Conservation (phyloP, 2,113 vertebrate species). For the Lepus europaeus region DNA sequence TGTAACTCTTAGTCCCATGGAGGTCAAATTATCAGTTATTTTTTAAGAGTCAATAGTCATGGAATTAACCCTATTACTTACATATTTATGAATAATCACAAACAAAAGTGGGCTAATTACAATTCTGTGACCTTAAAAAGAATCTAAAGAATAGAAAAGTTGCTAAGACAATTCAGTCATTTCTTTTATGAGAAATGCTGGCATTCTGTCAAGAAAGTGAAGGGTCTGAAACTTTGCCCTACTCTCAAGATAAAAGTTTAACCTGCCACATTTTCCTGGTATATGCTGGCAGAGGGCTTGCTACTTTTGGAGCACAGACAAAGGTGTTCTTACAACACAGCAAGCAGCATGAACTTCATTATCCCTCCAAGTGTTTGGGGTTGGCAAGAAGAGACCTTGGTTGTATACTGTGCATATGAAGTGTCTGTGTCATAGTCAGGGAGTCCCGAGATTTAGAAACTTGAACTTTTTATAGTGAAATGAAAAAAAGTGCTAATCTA, state of each 20-base stretch:
- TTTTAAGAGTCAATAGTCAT: slow-evolving; percentile 15
- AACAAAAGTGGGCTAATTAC: background rate
- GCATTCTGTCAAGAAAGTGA: background rate
- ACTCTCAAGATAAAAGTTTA: background rate
- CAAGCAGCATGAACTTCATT: background rate
- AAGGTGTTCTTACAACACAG: background rate
- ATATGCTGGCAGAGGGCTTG: background rate
- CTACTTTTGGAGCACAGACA: background rate
- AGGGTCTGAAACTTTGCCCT: background rate
- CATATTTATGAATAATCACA: slow-evolving; percentile 26
- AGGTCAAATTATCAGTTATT: background rate
- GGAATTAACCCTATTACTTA: slow-evolving; percentile 31
- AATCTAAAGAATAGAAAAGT: background rate
- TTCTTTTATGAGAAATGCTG: background rate
- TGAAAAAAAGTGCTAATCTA: background rate
- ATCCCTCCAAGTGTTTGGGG: background rate
- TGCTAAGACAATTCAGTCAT: background rate
- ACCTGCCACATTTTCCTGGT: background rate
- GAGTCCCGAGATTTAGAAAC: background rate
- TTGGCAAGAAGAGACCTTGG: background rate
- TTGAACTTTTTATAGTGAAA: background rate
- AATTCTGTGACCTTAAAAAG: slow-evolving; percentile 8
- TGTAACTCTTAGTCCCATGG: background rate
- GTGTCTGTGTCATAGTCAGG: background rate
- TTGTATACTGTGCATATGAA: background rate